Evolutionary conservation across 1,140 invertebrate genomes (phyloP), one percentile per base, ranked within the genome.

Genomic region (Coelopa frigida): DNA sequence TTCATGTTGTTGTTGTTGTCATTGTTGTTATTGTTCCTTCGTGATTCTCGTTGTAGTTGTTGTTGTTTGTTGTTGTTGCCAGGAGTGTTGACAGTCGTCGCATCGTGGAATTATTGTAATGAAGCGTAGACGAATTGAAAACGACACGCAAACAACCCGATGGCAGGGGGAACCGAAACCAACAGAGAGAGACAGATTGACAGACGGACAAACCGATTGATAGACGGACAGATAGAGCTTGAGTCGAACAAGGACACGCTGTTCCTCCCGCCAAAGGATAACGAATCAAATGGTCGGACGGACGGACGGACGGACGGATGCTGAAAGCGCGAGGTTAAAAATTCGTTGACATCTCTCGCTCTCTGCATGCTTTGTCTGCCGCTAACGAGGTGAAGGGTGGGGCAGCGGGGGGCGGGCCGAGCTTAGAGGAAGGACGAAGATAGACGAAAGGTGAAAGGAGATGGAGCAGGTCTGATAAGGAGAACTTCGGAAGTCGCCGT

Each of bases 31-130:
- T n/a, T n/a, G n/a, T n/a, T n/a, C n/a, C n/a, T n/a, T n/a, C n/a
- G n/a, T n/a, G n/a, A n/a, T n/a, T n/a, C n/a, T n/a, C n/a, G n/a
- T n/a, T n/a, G n/a, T n/a, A n/a, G n/a, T n/a, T n/a, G n/a, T n/a
- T n/a, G n/a, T n/a, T n/a, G n/a, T n/a, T n/a, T n/a, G n/a, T n/a
- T n/a, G n/a, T n/a, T n/a, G n/a, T n/a, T n/a, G n/a, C n/a, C n/a
- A n/a, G n/a, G n/a, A n/a, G n/a, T n/a, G n/a, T n/a, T n/a, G n/a
- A n/a, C n/a, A n/a, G n/a, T n/a, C n/a, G n/a, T n/a, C n/a, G n/a
- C n/a, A n/a, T n/a, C 27, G 14, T 52, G 53, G 60, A 63, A 64
- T 63, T 64, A 58, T 58, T 63, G 58, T 63, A 63, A 63, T 63
- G 60, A 63, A 63, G 60, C 60, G 60, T 63, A 51, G 45, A 56